Evolutionary conservation across 2,113 vertebrate genomes (phyloP).

Genomic region (Aptenodytes forsteri): DNA sequence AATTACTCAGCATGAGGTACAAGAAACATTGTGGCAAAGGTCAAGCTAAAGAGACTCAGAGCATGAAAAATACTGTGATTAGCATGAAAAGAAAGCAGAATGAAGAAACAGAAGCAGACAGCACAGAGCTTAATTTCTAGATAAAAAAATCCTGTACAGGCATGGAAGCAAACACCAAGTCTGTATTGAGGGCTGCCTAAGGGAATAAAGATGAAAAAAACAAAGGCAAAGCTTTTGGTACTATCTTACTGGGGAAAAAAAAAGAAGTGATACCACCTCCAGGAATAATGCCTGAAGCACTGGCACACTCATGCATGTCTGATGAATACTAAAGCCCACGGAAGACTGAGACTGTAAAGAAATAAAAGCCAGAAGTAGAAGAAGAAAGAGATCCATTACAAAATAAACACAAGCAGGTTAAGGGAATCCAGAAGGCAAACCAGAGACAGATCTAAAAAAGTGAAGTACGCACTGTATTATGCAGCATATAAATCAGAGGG

Average conservation of each 20-base stretch:
- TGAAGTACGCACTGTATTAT: not conserved
- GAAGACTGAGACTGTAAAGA: not conserved
- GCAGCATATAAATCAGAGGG: not conserved
- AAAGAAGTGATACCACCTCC: not conserved
- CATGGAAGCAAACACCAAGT: not conserved
- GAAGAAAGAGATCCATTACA: not conserved
- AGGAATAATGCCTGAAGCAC: constrained; percentile 33
- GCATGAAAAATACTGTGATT: not conserved
- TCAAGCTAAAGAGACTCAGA: not conserved
- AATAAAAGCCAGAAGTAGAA: not conserved
- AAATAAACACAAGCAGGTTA: not conserved
- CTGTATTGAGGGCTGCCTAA: not conserved
- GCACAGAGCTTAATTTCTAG: not conserved
- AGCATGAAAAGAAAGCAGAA: not conserved
- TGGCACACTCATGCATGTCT: not conserved
- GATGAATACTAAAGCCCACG: not conserved
- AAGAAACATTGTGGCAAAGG: constrained; percentile 9
- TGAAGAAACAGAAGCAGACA: not conserved
- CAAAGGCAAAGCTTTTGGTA: not conserved
- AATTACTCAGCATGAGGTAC: not conserved
- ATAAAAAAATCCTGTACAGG: not conserved
- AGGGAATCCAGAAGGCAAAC: not conserved
- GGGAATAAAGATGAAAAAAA: constrained; percentile 15
- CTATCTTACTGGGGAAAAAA: not conserved
- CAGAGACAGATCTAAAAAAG: not conserved